Evolutionary conservation across 2,888 invertebrate genomes (phyloP).

Genomic region (Orthosia incerta): DNA sequence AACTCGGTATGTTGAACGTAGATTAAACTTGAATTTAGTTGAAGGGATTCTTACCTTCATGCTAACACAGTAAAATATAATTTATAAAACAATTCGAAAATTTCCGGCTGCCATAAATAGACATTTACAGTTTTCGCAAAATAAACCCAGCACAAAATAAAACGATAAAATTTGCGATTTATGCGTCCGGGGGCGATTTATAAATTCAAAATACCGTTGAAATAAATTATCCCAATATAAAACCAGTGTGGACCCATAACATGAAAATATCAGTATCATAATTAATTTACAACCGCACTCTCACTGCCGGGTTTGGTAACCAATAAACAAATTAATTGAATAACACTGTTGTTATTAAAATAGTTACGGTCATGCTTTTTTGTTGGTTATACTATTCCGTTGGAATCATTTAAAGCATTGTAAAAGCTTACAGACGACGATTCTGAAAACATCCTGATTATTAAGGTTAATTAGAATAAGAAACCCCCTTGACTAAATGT

Average conservation of each 20-base stretch:
- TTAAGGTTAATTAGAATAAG: background rate
- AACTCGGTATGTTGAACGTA: no score
- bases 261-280: slow-evolving; percentile 51
- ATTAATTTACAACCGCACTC: slow-evolving; percentile 56
- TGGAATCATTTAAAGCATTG: background rate
- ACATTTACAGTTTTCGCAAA: slow-evolving; percentile 26
- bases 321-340: slow-evolving; percentile 46
- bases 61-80: background rate
- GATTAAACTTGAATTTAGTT: no score
- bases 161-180: slow-evolving; percentile 59
- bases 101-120: slow-evolving; percentile 1
- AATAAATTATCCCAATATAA: slow-evolving; percentile 59
- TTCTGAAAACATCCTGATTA: background rate
- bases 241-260: slow-evolving; percentile 51
- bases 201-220: slow-evolving; percentile 45
- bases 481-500: background rate
- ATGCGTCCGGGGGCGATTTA: slow-evolving; percentile 48
- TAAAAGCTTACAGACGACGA: background rate
- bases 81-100: slow-evolving; percentile 6
- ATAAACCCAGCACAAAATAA: slow-evolving; percentile 52
- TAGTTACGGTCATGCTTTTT: slow-evolving; percentile 9
- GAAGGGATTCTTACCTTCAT: no score
- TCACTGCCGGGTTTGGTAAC: slow-evolving; percentile 47
- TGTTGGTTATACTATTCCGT: background rate
- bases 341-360: slow-evolving; percentile 21